Evolutionary conservation across 2,888 invertebrate genomes (phyloP), one percentile per base, ranked within the genome.

Genomic region (Ectemnius lituratus): DNA sequence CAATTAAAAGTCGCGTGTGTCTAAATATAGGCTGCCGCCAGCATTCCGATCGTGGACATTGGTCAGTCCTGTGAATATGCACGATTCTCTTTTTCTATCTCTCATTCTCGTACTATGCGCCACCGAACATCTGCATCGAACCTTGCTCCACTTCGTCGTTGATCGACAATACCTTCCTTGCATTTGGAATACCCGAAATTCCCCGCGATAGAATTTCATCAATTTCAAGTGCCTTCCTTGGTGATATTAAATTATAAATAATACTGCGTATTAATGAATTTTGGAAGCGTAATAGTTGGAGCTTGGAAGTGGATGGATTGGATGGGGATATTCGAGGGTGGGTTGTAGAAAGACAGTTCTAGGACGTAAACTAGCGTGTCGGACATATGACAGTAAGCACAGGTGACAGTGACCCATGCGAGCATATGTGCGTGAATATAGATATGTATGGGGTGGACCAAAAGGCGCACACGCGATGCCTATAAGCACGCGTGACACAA

Each of bases 401-500:
- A 79, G 79, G 83, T 79, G 81, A 81, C 81, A 81, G 75, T 77
- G 78, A 79, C 73, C 77, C 49, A 74, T 6, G 37, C 3, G 37
- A 11, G 8, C 37, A 37, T 37, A 37, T 37, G 70, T 47, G 52
- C 52, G 52, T 52, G 37, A 37, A 52, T 16, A 52, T 16, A 16
- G 52, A 52, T 52, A 46, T 57, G 62, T 56, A 67, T 47, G 66
- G 60, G 63, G 66, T 75, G 72, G 57, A 77, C 84, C 70, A 67
- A 84, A 84, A 79, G 37, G 37, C 37, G 37, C 59, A 75, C 79
- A 75, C 59, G 66, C 73, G 57, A 66, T 59, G 73, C 67, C 76
- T 84, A 84, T 85, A 84, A 75, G 79, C 75, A 80, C 63, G 75
- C 69, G 75, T 84, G 84, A 84, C 85, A 84, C 81, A 85, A 85